Conservation (phyloP, 2,797 vertebrate species). For the Mus spretus region DNA sequence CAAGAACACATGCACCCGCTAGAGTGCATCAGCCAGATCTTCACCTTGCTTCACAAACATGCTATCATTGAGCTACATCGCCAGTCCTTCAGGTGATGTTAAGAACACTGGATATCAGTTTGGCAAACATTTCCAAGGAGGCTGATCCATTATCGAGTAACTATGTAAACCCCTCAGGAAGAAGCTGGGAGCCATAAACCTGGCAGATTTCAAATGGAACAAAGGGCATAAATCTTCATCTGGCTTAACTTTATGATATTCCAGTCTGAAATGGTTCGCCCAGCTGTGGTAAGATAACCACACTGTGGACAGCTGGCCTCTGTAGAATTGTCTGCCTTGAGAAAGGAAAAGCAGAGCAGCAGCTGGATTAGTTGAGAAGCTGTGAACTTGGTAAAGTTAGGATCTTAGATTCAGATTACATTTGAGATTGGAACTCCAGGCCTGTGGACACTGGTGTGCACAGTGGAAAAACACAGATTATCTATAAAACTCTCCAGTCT, state of each 20-base stretch:
- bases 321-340: too few relatives aligned
- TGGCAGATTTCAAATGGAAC: rapidly evolving
- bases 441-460: not conserved
- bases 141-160: not conserved
- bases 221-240: not conserved
- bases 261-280: rapidly evolving
- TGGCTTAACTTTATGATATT: not conserved
- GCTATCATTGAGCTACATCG: not conserved
- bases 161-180: not conserved
- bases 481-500: not conserved
- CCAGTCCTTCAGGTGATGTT: not conserved
- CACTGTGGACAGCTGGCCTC: not conserved
- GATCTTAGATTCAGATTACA: too few relatives aligned
- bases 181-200: not conserved
- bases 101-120: rapidly evolving
- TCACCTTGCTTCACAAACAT: not conserved
- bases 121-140: not conserved
- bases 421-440: not conserved
- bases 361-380: not conserved
- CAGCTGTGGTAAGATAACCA: not conserved
- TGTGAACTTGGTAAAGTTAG: rapidly evolving
- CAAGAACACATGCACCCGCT: too few relatives aligned
- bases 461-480: not conserved
- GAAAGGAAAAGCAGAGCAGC: not conserved
- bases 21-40: too few relatives aligned